phyloP scores from a whole-genome alignment of 2,888 invertebrate genomes.

The Amaurobius ferox region DNA sequence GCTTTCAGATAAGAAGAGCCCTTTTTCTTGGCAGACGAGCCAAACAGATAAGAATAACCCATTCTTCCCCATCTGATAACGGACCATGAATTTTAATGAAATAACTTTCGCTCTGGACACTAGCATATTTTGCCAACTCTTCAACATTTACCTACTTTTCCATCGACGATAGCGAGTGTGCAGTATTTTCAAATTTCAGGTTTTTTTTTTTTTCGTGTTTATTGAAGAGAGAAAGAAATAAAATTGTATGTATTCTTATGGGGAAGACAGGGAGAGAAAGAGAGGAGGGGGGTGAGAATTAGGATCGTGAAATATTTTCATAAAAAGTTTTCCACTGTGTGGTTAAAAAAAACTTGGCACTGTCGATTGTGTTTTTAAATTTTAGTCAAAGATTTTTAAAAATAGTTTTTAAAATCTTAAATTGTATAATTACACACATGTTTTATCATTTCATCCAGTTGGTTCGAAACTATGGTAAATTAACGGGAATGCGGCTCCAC shows the following conservation, averaged over 20 bases:
- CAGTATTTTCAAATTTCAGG: background rate
- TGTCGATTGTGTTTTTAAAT: too few species aligned
- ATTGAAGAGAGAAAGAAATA: too few species aligned
- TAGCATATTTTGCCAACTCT: background rate
- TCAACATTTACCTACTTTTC: background rate
- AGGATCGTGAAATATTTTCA: background rate
- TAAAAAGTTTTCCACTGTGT: background rate
- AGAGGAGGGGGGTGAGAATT: background rate
- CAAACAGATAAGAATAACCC: slow-evolving; percentile 58
- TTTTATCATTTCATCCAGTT: too few species aligned
- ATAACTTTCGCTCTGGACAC: slow-evolving; percentile 34
- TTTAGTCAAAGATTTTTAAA: too few species aligned
- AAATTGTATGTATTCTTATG: too few species aligned
- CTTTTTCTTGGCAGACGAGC: slow-evolving; percentile 48
- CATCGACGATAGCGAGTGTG: background rate
- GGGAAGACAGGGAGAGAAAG: background rate
- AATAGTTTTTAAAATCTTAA: too few species aligned
- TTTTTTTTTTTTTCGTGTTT: background rate
- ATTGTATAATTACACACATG: too few species aligned
- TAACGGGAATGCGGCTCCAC: too few species aligned
- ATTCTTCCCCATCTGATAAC: slow-evolving; percentile 36
- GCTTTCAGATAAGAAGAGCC: background rate
- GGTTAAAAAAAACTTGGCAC: background rate
- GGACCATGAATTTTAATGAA: slow-evolving; percentile 61
- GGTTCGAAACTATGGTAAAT: too few species aligned